These are phyloP conservation scores for Panorpa germanica DNA, from an alignment of 2,888 invertebrate species.

Conservation along the genomic window DNA sequence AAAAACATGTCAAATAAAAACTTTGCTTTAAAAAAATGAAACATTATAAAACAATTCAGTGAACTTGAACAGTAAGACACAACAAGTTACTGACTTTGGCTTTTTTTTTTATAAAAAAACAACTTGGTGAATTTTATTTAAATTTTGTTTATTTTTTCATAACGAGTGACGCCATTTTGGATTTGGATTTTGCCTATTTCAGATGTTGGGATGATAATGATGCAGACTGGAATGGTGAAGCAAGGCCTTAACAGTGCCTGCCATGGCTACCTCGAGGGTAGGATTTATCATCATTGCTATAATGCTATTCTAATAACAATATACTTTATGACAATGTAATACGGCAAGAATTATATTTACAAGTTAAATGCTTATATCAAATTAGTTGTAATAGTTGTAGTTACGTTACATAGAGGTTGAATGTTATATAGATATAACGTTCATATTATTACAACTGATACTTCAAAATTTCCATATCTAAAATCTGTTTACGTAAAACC, in stretches of 20 bases:
- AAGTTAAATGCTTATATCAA: neutral
- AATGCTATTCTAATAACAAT: slow-evolving; percentile 1
- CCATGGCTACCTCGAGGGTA: slow-evolving; percentile 66
- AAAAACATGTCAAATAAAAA: too few relatives aligned
- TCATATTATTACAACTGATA: too few relatives aligned
- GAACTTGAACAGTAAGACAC: too few relatives aligned
- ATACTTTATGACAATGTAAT: neutral
- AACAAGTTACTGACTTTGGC: slow-evolving; percentile 8
- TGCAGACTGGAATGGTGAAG: slow-evolving; percentile 92
- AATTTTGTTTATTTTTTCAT: slow-evolving; percentile 13
- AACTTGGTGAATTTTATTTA: slow-evolving; percentile 9
- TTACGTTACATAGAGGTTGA: too few relatives aligned
- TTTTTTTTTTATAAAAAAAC: slow-evolving; percentile 10
- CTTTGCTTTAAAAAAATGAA: too few relatives aligned
- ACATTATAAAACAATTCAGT: too few relatives aligned
- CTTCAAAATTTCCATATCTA: too few relatives aligned
- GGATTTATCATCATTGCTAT: too few relatives aligned
- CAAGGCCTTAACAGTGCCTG: slow-evolving; percentile 61
- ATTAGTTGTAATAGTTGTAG: too few relatives aligned
- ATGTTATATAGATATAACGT: too few relatives aligned
- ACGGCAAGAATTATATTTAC: neutral
- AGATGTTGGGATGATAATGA: slow-evolving; percentile 96
- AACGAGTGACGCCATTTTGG: slow-evolving; percentile 15
- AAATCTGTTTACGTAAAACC: too few relatives aligned
- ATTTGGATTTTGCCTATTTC: slow-evolving; percentile 23